phyloP scores from a whole-genome alignment of 2,888 invertebrate genomes.

The Philonicus albiceps region DNA sequence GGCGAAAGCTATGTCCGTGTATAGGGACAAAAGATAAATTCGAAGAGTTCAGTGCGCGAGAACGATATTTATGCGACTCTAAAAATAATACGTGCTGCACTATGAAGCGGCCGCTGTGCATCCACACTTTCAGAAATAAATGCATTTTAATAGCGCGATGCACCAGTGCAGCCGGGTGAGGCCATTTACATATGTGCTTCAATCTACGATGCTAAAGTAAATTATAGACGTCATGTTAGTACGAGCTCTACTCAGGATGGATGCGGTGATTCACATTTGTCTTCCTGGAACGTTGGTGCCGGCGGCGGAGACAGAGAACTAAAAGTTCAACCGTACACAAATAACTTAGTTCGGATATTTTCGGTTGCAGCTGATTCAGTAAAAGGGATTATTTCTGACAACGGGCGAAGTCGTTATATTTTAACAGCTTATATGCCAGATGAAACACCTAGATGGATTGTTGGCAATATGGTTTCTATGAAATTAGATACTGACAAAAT shows the following conservation, averaged over 20 bases:
- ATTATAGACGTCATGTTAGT: constrained; percentile 7
- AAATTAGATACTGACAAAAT: not conserved
- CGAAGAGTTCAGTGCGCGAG: not conserved
- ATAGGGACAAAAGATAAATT: not conserved
- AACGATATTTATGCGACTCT: constrained; percentile 3
- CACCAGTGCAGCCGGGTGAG: not conserved
- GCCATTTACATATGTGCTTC: not conserved
- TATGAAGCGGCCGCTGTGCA: not conserved
- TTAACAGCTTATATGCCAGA: not conserved
- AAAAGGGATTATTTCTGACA: not conserved
- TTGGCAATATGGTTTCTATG: not conserved
- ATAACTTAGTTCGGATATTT: not conserved
- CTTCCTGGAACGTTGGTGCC: not conserved
- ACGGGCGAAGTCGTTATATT: not conserved
- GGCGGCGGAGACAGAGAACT: not conserved
- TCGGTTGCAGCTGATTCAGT: not conserved
- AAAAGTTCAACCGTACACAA: not conserved
- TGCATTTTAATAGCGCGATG: not conserved
- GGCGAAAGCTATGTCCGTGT: not conserved
- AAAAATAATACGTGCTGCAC: not conserved
- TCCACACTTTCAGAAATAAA: not conserved
- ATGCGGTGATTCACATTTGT: not conserved
- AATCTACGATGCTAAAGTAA: not conserved
- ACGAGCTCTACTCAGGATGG: not conserved
- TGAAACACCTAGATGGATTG: not conserved